These are phyloP conservation scores for Heterotilapia buettikoferi DNA, from an alignment of 2,113 vertebrate species.

Conservation along the genomic window DNA sequence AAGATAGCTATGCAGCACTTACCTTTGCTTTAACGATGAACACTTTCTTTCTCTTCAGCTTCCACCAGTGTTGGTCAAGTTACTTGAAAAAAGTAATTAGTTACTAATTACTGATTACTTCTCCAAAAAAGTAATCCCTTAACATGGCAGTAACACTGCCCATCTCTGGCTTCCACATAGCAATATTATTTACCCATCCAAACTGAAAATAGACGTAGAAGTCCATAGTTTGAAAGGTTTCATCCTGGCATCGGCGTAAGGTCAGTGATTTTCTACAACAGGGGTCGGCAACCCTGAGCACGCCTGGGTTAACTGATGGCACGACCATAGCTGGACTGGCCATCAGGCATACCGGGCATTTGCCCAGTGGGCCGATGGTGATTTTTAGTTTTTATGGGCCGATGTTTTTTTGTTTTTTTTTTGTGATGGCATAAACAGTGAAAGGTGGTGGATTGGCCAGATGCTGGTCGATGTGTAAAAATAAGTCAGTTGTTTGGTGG, in stretches of 20 bases:
- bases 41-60: neutral
- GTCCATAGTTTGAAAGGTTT: neutral
- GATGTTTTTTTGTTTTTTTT: neutral
- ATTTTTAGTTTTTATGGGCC: neutral
- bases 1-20: neutral
- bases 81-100: neutral
- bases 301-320: neutral
- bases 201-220: neutral
- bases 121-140: neutral
- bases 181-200: neutral
- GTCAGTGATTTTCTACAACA: neutral
- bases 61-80: neutral
- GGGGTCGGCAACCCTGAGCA: neutral
- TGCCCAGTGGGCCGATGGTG: fast-evolving
- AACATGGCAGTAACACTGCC: neutral
- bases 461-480: neutral
- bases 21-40: neutral
- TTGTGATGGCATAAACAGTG: neutral
- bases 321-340: fast-evolving
- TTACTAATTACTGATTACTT: neutral
- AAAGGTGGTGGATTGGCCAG: fast-evolving
- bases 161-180: neutral
- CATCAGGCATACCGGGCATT: fast-evolving
- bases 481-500: neutral
- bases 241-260: neutral